These are phyloP conservation scores for Sturnira hondurensis DNA, from an alignment of 2,113 vertebrate genomes.

Conservation along the genomic window DNA sequence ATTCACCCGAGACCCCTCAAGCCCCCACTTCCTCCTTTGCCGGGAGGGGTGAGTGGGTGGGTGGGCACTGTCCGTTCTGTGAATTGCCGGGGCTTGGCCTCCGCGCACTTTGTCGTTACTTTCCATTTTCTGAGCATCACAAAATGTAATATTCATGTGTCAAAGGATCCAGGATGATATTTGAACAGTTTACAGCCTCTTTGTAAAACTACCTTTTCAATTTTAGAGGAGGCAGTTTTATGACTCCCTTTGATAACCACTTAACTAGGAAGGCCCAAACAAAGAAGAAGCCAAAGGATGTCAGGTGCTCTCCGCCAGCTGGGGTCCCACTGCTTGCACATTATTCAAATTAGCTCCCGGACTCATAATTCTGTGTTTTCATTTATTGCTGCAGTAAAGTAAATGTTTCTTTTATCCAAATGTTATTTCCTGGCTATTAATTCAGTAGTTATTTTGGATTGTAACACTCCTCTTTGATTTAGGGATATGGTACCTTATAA, in stretches of 20 bases:
- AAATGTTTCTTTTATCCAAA: conserved; percentile 85
- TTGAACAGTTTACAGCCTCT: conserved; percentile 76
- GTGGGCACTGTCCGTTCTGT: neutral
- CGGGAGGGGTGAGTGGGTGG: neutral
- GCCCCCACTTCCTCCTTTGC: neutral
- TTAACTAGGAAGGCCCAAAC: conserved; percentile 69
- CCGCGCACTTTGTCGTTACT: conserved; percentile 14
- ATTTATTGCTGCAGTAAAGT: conserved; percentile 85
- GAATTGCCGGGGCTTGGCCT: neutral
- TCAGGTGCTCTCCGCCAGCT: conserved; percentile 72
- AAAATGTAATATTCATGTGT: conserved; percentile 33
- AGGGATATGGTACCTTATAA: conserved; percentile 77
- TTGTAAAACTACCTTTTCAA: conserved; percentile 73
- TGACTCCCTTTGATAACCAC: conserved; percentile 71
- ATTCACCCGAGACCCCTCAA: neutral
- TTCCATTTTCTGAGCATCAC: conserved; percentile 31
- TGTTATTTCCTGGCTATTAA: conserved; percentile 85
- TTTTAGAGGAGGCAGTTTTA: conserved; percentile 75
- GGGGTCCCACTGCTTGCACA: conserved; percentile 75
- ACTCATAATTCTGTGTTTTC: conserved; percentile 84
- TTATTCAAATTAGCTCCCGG: conserved; percentile 82
- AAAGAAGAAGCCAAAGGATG: conserved; percentile 67
- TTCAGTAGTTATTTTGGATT: conserved; percentile 83
- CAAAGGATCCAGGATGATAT: conserved; percentile 56
- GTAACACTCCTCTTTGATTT: conserved; percentile 82